These are phyloP conservation scores for Egretta garzetta DNA, from an alignment of 2,113 vertebrate species.

Conservation along the genomic window DNA sequence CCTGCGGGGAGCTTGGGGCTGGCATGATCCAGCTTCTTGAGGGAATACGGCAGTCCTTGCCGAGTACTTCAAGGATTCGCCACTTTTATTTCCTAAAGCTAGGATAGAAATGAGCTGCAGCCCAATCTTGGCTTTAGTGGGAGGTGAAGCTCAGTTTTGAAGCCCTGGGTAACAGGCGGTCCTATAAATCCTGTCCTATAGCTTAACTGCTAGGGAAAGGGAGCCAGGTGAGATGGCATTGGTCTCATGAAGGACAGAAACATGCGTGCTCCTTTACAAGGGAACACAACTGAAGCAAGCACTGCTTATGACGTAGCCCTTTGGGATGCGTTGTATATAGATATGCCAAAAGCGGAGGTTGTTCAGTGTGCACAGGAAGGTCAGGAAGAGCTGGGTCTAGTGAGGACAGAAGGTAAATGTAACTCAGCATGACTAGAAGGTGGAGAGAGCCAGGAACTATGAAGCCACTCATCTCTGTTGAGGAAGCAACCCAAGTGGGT, in stretches of 20 bases:
- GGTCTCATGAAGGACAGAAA: not conserved
- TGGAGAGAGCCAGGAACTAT: not conserved
- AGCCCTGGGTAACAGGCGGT: not conserved
- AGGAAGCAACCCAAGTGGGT: not conserved
- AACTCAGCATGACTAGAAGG: not conserved
- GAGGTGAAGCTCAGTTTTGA: not conserved
- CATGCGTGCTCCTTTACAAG: not conserved
- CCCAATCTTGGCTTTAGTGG: not conserved
- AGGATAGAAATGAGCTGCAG: not conserved
- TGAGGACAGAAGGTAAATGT: not conserved
- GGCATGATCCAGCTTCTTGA: not conserved
- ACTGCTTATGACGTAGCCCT: not conserved
- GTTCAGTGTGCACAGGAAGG: not conserved
- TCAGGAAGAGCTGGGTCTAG: not conserved
- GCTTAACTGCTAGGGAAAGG: not conserved
- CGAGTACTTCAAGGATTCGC: not conserved
- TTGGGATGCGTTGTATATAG: not conserved
- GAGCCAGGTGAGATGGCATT: not conserved
- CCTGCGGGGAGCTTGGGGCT: not conserved
- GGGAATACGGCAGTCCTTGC: not conserved
- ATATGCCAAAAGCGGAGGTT: fast-evolving
- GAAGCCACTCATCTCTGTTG: not conserved
- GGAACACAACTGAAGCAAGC: not conserved
- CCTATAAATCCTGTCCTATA: not conserved
- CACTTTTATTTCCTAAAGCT: not conserved